Percentiles rank a stretch among this genome's conserved stretches.
phyloP scores from a whole-genome alignment of 2,797 vertebrate species.

The Brachyrhaphis roseni region DNA sequence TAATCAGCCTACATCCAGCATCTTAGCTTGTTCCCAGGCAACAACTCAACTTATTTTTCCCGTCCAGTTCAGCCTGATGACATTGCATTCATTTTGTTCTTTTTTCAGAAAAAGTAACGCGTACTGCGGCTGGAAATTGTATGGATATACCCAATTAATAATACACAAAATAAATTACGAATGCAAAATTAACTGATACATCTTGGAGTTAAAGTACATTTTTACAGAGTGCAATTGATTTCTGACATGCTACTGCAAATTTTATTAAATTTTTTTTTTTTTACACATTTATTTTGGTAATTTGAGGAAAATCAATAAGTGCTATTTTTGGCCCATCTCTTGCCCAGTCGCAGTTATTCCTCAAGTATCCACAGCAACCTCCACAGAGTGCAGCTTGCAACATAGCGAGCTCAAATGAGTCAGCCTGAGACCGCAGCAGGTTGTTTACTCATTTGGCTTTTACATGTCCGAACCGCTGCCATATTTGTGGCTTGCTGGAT shows the following conservation, averaged over 20 bases:
- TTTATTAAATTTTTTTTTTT: neutral
- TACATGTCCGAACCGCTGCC: too few relatives aligned
- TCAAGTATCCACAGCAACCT: conserved; percentile 7
- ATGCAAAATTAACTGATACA: neutral
- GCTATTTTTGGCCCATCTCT: conserved; percentile 6
- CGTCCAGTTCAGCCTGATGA: conserved; percentile 48
- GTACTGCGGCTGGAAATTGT: neutral
- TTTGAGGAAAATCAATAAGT: conserved; percentile 5
- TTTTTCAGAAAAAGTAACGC: conserved; percentile 12
- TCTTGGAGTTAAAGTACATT: neutral
- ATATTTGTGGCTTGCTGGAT: neutral
- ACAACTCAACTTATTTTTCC: conserved; percentile 45
- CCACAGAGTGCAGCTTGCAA: neutral
- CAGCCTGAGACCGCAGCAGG: neutral
- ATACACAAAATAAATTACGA: neutral
- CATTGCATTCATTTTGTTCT: conserved; percentile 35
- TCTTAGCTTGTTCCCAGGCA: conserved; percentile 50
- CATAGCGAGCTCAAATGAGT: neutral
- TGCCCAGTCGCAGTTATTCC: neutral
- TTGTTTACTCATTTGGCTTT: neutral
- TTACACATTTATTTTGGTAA: neutral
- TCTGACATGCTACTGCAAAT: neutral
- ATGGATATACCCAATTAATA: neutral
- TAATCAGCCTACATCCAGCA: conserved; percentile 29
- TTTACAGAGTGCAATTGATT: neutral